Percentiles rank a stretch among this genome's conserved stretches.
phyloP scores from a whole-genome alignment of 2,113 vertebrate genomes.

The Probosciger aterrimus region DNA sequence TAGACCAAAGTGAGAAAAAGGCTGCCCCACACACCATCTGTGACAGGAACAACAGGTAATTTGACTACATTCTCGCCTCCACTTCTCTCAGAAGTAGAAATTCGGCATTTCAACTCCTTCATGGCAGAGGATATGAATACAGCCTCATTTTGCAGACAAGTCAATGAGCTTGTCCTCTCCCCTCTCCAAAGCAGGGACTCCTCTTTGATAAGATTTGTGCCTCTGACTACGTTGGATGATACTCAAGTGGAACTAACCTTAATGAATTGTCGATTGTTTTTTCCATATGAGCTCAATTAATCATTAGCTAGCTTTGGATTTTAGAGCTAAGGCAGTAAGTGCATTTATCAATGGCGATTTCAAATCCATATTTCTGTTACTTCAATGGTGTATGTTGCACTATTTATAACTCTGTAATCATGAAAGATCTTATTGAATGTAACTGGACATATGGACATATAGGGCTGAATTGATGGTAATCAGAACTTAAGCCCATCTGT shows the following conservation, averaged over 20 bases:
- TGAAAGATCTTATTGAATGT: neutral
- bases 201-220: neutral
- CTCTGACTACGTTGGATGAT: neutral
- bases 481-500: neutral
- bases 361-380: neutral
- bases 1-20: neutral
- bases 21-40: neutral
- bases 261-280: neutral
- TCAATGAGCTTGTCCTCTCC: neutral
- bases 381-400: neutral
- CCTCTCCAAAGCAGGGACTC: neutral
- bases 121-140: neutral
- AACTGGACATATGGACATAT: neutral
- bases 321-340: neutral
- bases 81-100: neutral
- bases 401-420: neutral
- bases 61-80: neutral
- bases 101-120: neutral
- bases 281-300: neutral
- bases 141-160: neutral
- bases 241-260: neutral
- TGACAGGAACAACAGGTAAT: neutral
- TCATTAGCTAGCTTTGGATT: neutral
- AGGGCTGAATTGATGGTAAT: neutral
- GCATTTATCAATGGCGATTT: neutral